These are phyloP conservation scores for Trichacis sp. DNA, from an alignment of 2,888 invertebrate genomes.

Conservation along the genomic window DNA sequence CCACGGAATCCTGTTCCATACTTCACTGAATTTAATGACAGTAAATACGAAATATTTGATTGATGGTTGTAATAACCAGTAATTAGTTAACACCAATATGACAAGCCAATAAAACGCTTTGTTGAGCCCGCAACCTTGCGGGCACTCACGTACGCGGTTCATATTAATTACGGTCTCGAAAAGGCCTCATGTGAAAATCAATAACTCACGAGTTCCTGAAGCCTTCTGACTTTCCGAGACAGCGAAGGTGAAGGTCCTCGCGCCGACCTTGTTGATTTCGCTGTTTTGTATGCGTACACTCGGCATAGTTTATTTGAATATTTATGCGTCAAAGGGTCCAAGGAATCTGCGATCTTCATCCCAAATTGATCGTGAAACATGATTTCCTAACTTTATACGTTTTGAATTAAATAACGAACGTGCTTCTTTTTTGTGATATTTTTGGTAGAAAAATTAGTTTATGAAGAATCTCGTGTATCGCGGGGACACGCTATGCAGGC, in stretches of 20 bases:
- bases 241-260: constrained; percentile 1
- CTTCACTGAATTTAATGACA: background rate
- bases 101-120: constrained; percentile 5
- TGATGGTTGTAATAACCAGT: background rate
- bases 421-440: background rate
- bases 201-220: background rate
- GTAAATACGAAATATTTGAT: background rate
- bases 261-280: background rate
- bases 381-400: background rate
- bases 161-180: constrained; percentile 1
- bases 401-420: background rate
- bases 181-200: background rate
- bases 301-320: background rate
- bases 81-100: constrained; percentile 1
- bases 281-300: background rate
- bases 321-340: background rate
- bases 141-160: background rate
- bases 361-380: background rate
- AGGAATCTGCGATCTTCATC: too few relatives aligned
- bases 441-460: too few relatives aligned
- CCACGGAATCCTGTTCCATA: too few relatives aligned
- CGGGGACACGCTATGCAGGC: background rate
- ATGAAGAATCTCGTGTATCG: too few relatives aligned
- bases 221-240: background rate
- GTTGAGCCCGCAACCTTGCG: background rate